Evolutionary conservation across 2,113 vertebrate genomes (phyloP).

Genomic region (Phocoena sinus): DNA sequence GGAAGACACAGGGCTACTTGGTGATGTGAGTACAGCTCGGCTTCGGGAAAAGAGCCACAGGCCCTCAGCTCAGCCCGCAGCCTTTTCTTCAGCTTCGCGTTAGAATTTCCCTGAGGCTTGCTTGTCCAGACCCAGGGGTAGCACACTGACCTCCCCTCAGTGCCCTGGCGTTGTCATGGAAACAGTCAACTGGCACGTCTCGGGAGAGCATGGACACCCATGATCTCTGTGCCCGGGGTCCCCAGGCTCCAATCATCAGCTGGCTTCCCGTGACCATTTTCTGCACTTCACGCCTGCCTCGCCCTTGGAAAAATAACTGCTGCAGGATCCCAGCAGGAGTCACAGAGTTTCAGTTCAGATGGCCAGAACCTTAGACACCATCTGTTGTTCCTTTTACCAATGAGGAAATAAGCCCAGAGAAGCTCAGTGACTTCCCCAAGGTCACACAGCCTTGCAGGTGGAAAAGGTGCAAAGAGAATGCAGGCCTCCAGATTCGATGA

Average conservation of each 20-base stretch:
- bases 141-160: not conserved
- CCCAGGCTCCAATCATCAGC: not conserved
- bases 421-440: not conserved
- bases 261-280: not conserved
- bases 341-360: not conserved
- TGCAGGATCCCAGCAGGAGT: not conserved
- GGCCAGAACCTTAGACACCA: not conserved
- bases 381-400: not conserved
- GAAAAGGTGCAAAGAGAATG: not conserved
- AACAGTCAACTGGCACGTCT: not conserved
- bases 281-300: accelerated
- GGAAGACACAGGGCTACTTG: not conserved
- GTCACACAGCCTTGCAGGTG: not conserved
- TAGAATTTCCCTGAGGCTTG: not conserved
- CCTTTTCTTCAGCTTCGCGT: accelerated
- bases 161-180: not conserved
- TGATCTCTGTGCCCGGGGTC: not conserved
- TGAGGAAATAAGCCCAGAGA: not conserved
- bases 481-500: not conserved
- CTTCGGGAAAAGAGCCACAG: not conserved
- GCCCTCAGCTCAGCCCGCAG: not conserved
- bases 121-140: not conserved
- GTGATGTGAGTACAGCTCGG: not conserved
- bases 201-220: accelerated
- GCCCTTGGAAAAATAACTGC: not conserved